Evolutionary conservation across 92 coral and sea anemone species (phyloP), one percentile per base, ranked within the genome.

Genomic region (Galaxea fascicularis): DNA sequence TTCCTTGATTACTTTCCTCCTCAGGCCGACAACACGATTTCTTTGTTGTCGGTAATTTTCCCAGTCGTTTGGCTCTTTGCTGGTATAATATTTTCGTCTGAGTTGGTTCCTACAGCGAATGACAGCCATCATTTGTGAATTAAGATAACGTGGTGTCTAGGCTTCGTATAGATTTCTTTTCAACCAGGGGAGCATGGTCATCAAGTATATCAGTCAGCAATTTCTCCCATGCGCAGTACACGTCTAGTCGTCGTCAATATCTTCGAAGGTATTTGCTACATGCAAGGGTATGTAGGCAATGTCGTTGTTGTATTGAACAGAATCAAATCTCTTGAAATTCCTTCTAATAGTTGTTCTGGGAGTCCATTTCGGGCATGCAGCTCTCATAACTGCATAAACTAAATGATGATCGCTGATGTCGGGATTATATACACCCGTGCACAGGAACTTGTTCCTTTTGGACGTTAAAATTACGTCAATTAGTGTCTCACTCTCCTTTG

Each of bases 171-270:
- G 54, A n/a, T 74, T 74, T 74, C 35, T 39, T 56, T 74, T 51
- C 54, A 39, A 6, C 54, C 15, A 47, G 31, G 35, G 65, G 80
- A 39, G 80, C 80, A 51, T 74, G 62, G 35, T 74, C 80, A 24
- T 74, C 54, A 30, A 74, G 22, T 74, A 74, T 67, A 74, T 74
- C 80, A 49, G 62, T 74, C 26, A 39, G 54, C 56, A 74, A 21
- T 28, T 51, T 74, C 54, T 45, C 25, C 80, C 78, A 73, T 20
- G 80, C 80, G 70, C 58, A 74, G 62, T 74, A 74, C 47, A 74
- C 13, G n/a, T n/a, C n/a, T n/a, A n/a, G n/a, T n/a, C 30, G 24
- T 74, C 80, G 62, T 74, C 80, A 74, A 74, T 74, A 18, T 47
- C 80, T 16, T 74, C 80, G 54, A 74, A 74, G 20, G 31, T 74